Evolutionary conservation across 1,140 invertebrate species (phyloP), one percentile per base, ranked within the genome.

Genomic region (Anadara kagoshimensis): DNA sequence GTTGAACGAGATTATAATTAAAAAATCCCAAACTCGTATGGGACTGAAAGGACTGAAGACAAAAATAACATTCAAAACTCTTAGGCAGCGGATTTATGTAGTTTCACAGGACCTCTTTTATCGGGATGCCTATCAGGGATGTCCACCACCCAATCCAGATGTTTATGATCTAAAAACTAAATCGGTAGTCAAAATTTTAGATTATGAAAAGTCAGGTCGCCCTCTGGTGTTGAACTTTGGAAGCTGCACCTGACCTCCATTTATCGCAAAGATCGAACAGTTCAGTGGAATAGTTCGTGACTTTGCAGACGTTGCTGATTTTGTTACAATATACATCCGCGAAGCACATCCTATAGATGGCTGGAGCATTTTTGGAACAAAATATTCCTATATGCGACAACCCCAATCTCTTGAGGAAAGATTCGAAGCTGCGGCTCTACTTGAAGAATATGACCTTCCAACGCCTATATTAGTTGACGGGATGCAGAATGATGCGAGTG

Each of bases 201-300:
- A 84, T 62, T 79, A 69, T 69, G 22, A 53, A 56, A 78, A 73
- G 56, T 59, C 47, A 2, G 75, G 65, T 18, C 69, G 84, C n/a
- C 76, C 82, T 4, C 73, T 85, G 54, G 75, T 84, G 24, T 67
- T 85, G 10, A 78, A 78, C 74, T 84, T 85, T 59, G 84, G 84
- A 0, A 84, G 81, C 68, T 85, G 83, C 66, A 82, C 76, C 76
- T 85, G 83, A 84, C 79, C 81, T 7, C 71, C 78, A 54, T 83
- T 83, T 58, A 78, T 83, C 67, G 72, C 64, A 47, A 75, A 79
- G 43, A 57, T 82, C 56, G 71, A 68, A 16, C 64, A 67, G 41
- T 81, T 82, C 61, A 74, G 73, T 12, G 41, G 61, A 58, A 43
- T 82, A 45, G 72, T 76, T 26, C 14, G 53, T n/a, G 62, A 82